Evolutionary conservation across 2,113 vertebrate genomes (phyloP), one percentile per base, ranked within the genome.

Genomic region (Trichomycterus rosablanca): DNA sequence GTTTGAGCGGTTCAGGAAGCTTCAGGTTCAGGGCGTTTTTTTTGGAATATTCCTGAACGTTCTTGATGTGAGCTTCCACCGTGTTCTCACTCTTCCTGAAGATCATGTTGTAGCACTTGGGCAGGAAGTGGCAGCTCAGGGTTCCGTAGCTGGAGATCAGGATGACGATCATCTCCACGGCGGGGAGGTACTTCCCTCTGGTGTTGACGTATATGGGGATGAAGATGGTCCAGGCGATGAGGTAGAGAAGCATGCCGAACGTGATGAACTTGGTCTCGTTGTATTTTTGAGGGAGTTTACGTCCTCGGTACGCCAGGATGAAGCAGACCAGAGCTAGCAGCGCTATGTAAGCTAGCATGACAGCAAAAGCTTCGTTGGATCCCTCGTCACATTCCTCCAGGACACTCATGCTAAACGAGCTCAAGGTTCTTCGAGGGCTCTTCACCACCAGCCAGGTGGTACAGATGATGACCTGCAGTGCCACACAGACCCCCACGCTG

Each of bases 221-320:
- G 64, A 97, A 95, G 1, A 89, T 87, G 19, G 90, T 63, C 92
- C 92, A 95, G 0, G 90, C 88, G 68, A 93, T 92, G 48, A 95
- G 91, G 71, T 92, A 94, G 64, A 93, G 88, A 4, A 97, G 71
- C 93, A 94, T 93, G 57, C 93, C 86, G 48, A 94, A 95, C 3
- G 92, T 94, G 70, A 93, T 92, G 77, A 93, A 93, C 78, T 89
- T 93, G 1, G 92, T 88, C 68, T 97, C 90, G 0, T 93, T 94
- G 78, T 94, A 95, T 66, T 90, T 88, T 63, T 92, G 86, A 9
- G 93, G 93, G 23, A 93, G 74, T 56, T 94, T 94, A 26, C 90
- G 87, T 5, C 91, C 90, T 80, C 88, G 90, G 73, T 89, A 97
- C 11, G 93, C 92, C 69, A 87, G 92, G 57, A 86, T 63, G 42